A percentile compares a stretch with the other conserved stretches of the same genome.
These are phyloP conservation scores for Venturia canescens DNA, from an alignment of 1,140 invertebrate genomes.

Conservation along the genomic window DNA sequence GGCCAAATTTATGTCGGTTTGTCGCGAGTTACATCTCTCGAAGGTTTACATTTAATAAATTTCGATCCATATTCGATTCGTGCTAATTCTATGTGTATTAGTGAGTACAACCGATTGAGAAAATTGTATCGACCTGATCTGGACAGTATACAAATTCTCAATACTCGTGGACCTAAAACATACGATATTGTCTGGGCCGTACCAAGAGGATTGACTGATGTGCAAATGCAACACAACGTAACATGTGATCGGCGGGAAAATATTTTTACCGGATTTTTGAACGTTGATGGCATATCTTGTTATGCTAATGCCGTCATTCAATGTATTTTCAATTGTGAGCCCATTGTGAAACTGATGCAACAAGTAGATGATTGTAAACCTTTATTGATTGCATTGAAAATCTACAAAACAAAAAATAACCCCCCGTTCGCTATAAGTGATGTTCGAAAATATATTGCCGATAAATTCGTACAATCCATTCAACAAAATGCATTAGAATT, in stretches of 20 bases:
- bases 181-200: no score
- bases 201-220: no score
- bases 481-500: no score
- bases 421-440: no score
- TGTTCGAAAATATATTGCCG: no score
- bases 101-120: background rate
- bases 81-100: background rate
- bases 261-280: background rate
- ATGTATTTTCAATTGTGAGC: background rate
- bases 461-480: no score
- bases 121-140: no score
- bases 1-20: background rate
- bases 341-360: background rate
- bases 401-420: no score
- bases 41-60: constrained; percentile 11
- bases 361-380: background rate
- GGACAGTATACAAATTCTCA: background rate
- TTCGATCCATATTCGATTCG: constrained; percentile 19
- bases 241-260: background rate
- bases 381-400: background rate
- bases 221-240: no score
- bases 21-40: background rate
- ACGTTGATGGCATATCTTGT: background rate
- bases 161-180: background rate
- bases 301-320: no score